A percentile compares a stretch with the other conserved stretches of the same genome.
phyloP scores from a whole-genome alignment of 1,140 invertebrate species.

The Myzus persicae region DNA sequence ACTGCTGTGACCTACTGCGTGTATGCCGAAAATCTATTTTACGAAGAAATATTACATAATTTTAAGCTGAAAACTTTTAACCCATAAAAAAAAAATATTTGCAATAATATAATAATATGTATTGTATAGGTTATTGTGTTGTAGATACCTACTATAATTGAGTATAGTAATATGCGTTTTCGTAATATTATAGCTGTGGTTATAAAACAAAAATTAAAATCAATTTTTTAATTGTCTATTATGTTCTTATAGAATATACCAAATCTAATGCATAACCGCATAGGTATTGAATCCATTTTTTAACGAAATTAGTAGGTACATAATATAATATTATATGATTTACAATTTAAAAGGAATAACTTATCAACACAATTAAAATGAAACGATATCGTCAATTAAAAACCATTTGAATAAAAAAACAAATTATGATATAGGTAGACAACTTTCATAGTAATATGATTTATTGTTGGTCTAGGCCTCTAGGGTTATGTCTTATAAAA shows the following conservation, averaged over 20 bases:
- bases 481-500: neutral
- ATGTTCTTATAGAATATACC: neutral
- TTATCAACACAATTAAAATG: neutral
- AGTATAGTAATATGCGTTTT: neutral
- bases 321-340: neutral
- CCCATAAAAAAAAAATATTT: neutral
- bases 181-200: neutral
- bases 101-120: neutral
- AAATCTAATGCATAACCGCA: neutral
- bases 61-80: neutral
- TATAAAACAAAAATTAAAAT: neutral
- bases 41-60: neutral
- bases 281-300: neutral
- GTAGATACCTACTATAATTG: too few relatives aligned
- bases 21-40: neutral
- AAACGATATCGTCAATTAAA: neutral
- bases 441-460: neutral
- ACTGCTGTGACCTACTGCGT: neutral
- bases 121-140: too few relatives aligned
- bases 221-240: neutral
- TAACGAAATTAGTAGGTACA: neutral
- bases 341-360: neutral
- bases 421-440: neutral
- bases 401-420: neutral
- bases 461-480: neutral